phyloP scores from a whole-genome alignment of 2,113 vertebrate species.

The Vimba vimba region DNA sequence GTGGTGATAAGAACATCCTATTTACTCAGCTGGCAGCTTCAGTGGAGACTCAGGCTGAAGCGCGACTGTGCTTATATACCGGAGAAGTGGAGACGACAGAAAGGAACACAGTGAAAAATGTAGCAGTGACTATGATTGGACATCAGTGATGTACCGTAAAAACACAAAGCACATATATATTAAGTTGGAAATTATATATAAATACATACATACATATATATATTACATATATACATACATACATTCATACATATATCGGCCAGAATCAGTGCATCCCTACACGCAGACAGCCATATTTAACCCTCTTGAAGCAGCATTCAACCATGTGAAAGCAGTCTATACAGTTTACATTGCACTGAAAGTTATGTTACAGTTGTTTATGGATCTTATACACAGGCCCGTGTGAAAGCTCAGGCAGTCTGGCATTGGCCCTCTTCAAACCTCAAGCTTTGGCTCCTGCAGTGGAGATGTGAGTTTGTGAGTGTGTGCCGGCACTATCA shows the following conservation, averaged over 20 bases:
- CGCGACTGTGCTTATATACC: conserved; percentile 1
- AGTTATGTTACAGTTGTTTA: neutral
- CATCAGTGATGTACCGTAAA: neutral
- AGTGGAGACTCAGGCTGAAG: neutral
- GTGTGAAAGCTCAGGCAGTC: neutral
- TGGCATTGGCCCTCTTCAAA: conserved; percentile 20
- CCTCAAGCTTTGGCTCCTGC: conserved; percentile 12
- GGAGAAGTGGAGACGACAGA: neutral
- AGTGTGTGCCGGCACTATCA: conserved; percentile 80
- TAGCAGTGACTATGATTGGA: neutral
- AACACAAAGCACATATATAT: neutral
- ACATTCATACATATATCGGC: too few species aligned
- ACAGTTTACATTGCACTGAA: neutral
- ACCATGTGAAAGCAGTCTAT: neutral
- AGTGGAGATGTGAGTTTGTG: conserved; percentile 47
- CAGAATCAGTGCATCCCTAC: neutral
- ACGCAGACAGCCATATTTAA: neutral
- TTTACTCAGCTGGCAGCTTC: conserved; percentile 37
- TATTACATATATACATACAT: too few species aligned
- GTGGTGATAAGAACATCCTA: conserved; percentile 52
- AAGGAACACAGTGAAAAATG: conserved; percentile 11
- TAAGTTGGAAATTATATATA: too few species aligned
- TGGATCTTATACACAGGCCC: neutral
- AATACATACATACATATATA: too few species aligned
- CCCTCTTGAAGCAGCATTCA: neutral